Evolutionary conservation across 2,113 vertebrate genomes (phyloP).

Genomic region (Gallinago media): DNA sequence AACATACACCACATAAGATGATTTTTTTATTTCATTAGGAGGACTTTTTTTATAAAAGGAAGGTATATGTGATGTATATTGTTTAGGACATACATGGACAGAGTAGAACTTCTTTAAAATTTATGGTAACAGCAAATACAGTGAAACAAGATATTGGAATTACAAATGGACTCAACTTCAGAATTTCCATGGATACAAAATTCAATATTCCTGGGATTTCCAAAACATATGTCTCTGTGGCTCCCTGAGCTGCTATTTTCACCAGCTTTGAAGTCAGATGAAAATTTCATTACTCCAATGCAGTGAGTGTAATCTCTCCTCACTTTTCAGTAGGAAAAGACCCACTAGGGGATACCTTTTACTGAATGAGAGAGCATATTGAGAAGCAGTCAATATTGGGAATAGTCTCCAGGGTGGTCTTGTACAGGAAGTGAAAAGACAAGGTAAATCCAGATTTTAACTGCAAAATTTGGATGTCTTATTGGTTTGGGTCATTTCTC

Average conservation of each 20-base stretch:
- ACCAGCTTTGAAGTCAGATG: background rate
- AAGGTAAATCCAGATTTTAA: background rate
- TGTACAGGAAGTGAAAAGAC: background rate
- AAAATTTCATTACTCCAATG: background rate
- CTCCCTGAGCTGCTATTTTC: background rate
- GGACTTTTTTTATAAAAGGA: background rate
- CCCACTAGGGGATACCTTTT: background rate
- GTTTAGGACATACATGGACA: background rate
- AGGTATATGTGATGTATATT: background rate
- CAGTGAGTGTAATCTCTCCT: background rate
- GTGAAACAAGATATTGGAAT: background rate
- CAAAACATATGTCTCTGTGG: background rate
- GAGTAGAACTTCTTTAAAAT: background rate
- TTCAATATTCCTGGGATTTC: fast-evolving
- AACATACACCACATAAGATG: background rate
- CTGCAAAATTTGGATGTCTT: background rate
- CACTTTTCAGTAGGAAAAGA: background rate
- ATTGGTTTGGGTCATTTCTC: background rate
- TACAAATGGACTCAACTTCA: background rate
- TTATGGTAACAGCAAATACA: background rate
- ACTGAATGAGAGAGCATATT: background rate
- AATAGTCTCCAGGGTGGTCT: background rate
- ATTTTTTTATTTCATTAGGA: background rate
- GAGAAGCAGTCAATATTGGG: background rate
- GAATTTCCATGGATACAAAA: background rate